Conservation (phyloP, 2,888 invertebrate genomes). For the Cataglyphis rosenhaueri region DNA sequence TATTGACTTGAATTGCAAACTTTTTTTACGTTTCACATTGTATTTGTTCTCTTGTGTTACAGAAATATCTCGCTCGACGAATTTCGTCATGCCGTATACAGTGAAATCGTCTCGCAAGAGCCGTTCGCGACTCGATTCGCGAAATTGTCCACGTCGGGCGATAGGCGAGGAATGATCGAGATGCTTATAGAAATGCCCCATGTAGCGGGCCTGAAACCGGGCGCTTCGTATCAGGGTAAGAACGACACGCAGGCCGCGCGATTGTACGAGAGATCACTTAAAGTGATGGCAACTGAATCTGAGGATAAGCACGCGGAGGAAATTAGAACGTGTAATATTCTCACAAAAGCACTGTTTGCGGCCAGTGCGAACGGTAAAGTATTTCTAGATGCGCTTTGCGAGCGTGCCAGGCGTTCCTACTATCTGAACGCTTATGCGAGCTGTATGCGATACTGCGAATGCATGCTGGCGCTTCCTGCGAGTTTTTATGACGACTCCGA, state of each 20-base stretch:
- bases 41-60: constrained; percentile 14
- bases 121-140: constrained; percentile 64
- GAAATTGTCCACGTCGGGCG: constrained; percentile 68
- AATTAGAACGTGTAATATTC: constrained; percentile 60
- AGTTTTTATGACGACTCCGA: constrained; percentile 55
- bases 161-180: constrained; percentile 78
- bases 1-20: not conserved
- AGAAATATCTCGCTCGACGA: constrained; percentile 64
- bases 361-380: constrained; percentile 67
- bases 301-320: constrained; percentile 35
- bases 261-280: constrained; percentile 65
- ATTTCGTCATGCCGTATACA: constrained; percentile 69
- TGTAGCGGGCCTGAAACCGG: constrained; percentile 66
- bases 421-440: constrained; percentile 66
- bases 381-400: constrained; percentile 74
- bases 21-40: not conserved
- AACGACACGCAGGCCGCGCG: constrained; percentile 70
- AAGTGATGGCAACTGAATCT: not conserved
- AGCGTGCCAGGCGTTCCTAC: constrained; percentile 74
- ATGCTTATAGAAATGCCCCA: constrained; percentile 71
- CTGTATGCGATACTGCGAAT: constrained; percentile 77
- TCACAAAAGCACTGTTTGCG: constrained; percentile 78
- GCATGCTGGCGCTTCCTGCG: constrained; percentile 70
- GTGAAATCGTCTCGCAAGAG: constrained; percentile 63
- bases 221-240: constrained; percentile 75